Base-by-base conservation (phyloP, 2,797 vertebrate genomes). In the Kryptopterus vitreolus region DNA sequence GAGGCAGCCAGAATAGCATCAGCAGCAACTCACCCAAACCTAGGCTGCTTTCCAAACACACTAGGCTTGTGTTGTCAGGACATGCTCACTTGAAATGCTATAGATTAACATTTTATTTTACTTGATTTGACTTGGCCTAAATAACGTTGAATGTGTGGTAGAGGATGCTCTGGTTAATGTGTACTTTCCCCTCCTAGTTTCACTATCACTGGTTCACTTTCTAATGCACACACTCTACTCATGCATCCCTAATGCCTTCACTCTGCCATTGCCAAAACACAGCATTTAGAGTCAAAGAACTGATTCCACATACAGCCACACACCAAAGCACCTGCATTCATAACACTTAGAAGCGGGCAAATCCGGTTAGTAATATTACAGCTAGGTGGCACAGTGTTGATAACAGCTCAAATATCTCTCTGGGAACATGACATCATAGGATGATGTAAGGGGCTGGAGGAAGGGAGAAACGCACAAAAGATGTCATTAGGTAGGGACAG, bases 1-100 rank as follows among this genome's bases (percentile, higher is more conserved):
- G 87, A 90, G 89, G 87, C 90, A 92, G 89, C 88, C 86, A 86
- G 2, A 61, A 79, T 70, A 82, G 83, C 84, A 82, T 76, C 82
- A 87, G 83, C 22, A 69, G 31, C 74, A 78, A 65, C 55, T 15
- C 82, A 70, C 76, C 31, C 10, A 46, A 57, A 78, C 58, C 58
- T 80, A 26, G 9, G 29, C 59, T 35, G 35, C 76, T 75, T 43
- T 76, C 46, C 53, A 81, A 78, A 82, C 70, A 78, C 76, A 73
- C 71, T 59, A 82, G 63, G 11, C 10, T 77, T 0, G 65, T 72
- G 71, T 82, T 26, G 11, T 31, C 38, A 52, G 26, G 24, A 29
- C 15, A 50, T 68, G 16, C 38, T 24, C 13, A 18, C 15, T 52
- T 31, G 1, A 52, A n/a, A 52, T 53, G 20, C 50, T 72, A 72